Conservation (phyloP, 2,113 vertebrate genomes). For the Lepus timidus region DNA sequence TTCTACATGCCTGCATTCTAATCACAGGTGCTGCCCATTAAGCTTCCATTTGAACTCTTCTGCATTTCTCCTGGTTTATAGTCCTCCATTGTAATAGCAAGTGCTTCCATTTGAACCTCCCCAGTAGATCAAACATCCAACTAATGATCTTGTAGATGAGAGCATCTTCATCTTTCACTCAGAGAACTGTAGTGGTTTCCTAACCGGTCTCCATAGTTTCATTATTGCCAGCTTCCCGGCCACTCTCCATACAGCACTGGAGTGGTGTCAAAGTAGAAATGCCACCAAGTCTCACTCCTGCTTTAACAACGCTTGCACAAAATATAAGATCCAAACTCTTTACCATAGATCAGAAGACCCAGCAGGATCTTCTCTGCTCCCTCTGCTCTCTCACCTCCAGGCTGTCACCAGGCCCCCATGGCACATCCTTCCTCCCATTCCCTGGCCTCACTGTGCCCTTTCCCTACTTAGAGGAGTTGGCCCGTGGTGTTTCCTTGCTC, state of each 20-base stretch:
- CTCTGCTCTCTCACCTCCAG: not conserved
- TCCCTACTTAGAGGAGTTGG: no score
- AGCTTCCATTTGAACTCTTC: not conserved
- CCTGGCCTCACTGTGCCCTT: not conserved
- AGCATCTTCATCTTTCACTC: not conserved
- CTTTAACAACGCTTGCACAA: not conserved
- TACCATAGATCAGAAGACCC: not conserved
- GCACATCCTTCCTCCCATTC: not conserved
- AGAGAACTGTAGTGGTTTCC: not conserved
- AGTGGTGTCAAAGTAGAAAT: not conserved
- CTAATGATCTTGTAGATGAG: not conserved
- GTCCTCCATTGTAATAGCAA: not conserved
- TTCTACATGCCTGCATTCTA: not conserved
- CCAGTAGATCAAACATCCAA: not conserved
- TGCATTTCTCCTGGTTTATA: not conserved
- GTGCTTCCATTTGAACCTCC: not conserved
- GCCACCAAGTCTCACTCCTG: not conserved
- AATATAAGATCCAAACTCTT: not conserved
- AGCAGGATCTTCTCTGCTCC: not conserved
- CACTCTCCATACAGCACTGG: not conserved
- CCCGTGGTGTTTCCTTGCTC: not conserved
- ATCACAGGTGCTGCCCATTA: not conserved
- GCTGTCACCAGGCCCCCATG: not conserved
- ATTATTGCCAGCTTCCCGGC: not conserved
- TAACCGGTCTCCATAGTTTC: not conserved